Evolutionary conservation across 1,140 invertebrate species (phyloP).

Genomic region (Drosophila serrata): DNA sequence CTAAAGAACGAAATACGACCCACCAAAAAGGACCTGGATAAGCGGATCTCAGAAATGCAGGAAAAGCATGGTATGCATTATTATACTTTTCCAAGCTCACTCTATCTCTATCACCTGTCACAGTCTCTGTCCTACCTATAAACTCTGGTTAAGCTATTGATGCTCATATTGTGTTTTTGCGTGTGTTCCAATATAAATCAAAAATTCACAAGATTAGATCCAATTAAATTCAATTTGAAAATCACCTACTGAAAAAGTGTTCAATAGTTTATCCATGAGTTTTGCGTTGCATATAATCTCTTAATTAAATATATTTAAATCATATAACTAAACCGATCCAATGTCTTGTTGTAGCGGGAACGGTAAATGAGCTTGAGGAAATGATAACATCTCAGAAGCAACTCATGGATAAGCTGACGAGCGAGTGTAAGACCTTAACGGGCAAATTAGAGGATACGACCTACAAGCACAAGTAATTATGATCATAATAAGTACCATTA

Average conservation of each 20-base stretch:
- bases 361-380: conserved; percentile 93
- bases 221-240: conserved; percentile 29
- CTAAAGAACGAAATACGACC: conserved; percentile 87
- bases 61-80: conserved; percentile 90
- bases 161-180: conserved; percentile 81
- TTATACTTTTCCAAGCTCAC: neutral
- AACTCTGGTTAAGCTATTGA: conserved; percentile 87
- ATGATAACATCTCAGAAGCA: conserved; percentile 94
- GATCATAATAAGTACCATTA: conserved; percentile 18
- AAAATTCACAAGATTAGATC: conserved; percentile 1
- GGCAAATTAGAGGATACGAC: conserved; percentile 93
- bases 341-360: conserved; percentile 89
- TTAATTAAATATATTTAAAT: conserved; percentile 34
- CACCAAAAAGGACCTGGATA: conserved; percentile 89
- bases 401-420: conserved; percentile 94
- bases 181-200: conserved; percentile 31
- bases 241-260: conserved; percentile 46
- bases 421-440: conserved; percentile 93
- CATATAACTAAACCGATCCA: conserved; percentile 41
- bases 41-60: conserved; percentile 91
- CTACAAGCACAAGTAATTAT: conserved; percentile 92
- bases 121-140: conserved; percentile 23
- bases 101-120: conserved; percentile 3
- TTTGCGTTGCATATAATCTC: conserved; percentile 59
- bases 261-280: conserved; percentile 89